These are phyloP conservation scores for Steinernema carpocapsae DNA, from an alignment of 2,888 invertebrate genomes.

Conservation along the genomic window DNA sequence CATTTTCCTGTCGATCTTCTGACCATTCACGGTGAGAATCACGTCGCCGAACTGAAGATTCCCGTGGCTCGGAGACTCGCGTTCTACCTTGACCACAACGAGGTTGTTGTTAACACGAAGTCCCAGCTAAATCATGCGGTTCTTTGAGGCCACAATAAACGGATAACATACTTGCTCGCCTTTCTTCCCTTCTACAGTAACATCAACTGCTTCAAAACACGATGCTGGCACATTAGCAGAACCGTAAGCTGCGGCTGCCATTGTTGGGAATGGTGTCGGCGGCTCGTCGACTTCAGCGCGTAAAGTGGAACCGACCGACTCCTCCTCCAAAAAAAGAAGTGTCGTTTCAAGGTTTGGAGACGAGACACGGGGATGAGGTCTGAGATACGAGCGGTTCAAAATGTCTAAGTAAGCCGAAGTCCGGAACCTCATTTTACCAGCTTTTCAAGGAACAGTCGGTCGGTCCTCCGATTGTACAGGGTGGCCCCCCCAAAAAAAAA, in stretches of 20 bases:
- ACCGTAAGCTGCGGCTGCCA: neutral
- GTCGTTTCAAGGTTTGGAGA: too few relatives aligned
- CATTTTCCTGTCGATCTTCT: constrained; percentile 24
- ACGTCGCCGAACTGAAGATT: constrained; percentile 15
- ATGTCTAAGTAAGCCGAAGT: too few relatives aligned
- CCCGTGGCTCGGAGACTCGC: constrained; percentile 11
- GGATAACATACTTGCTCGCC: neutral
- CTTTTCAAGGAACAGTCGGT: too few relatives aligned
- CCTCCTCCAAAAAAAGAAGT: too few relatives aligned
- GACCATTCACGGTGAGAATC: constrained; percentile 18
- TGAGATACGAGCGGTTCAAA: too few relatives aligned
- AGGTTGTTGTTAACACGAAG: constrained; percentile 14
- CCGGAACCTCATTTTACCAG: too few relatives aligned
- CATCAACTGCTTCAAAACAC: constrained; percentile 17
- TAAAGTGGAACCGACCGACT: too few relatives aligned
- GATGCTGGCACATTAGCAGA: constrained; percentile 16
- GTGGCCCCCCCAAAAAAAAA: too few relatives aligned
- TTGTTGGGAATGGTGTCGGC: neutral
- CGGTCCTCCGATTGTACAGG: too few relatives aligned
- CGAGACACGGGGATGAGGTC: too few relatives aligned
- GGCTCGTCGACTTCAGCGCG: neutral
- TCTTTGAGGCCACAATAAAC: neutral
- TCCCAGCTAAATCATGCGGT: neutral
- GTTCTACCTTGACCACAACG: constrained; percentile 14
- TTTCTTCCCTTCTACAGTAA: constrained; percentile 26